Base-by-base conservation (phyloP, 2,113 vertebrate species). In the Madoqua kirkii region DNA sequence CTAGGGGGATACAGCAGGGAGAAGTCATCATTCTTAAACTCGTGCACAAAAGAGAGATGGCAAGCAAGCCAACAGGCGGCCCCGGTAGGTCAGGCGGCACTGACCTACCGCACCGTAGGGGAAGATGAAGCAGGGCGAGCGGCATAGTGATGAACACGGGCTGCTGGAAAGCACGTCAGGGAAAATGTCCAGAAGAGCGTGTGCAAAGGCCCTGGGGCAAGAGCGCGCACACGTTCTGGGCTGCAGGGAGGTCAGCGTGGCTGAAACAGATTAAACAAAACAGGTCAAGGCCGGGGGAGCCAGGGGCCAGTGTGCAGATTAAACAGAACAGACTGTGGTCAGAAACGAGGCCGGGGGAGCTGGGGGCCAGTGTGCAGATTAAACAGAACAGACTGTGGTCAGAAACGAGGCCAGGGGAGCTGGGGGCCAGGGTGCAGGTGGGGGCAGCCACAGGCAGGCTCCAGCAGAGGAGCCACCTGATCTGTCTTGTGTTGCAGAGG, bases 171-270 rank as follows among this genome's bases (percentile, higher is more conserved):
- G 2, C 5, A 2, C 12, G 21, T 45, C 3, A 10, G 40, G n/a
- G 74, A 36, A 17, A 23, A 31, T 31, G 64, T 54, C 6, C 27
- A 25, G 74, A 50, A 40, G 7, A 57, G 29, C 29, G 2, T 9
- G 45, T 93, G 87, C 92, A 93, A 79, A 95, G 87, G 31, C 55
- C 89, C 89, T 5, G 74, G 64, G 89, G 79, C 86, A 52, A 87
- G 43, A 52, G 5, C 0, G 0, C 16, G 57, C 33, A 5, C 0
- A 2, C n/a, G 43, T 13, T 62, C 78, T 31, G 90, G 59, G 54
- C 55, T 2, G 23, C 74, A 84, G 86, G 43, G 50, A 78, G 79
- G 60, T n/a, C 43, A 48, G 7, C 5, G 6, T 25, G 33, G 27
- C 89, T 3, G 45, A 33, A 8, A 19, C 79, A 29, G 43, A 40